Base-by-base conservation (phyloP, 2,113 vertebrate genomes). In the Tympanuchus pallidicinctus region DNA sequence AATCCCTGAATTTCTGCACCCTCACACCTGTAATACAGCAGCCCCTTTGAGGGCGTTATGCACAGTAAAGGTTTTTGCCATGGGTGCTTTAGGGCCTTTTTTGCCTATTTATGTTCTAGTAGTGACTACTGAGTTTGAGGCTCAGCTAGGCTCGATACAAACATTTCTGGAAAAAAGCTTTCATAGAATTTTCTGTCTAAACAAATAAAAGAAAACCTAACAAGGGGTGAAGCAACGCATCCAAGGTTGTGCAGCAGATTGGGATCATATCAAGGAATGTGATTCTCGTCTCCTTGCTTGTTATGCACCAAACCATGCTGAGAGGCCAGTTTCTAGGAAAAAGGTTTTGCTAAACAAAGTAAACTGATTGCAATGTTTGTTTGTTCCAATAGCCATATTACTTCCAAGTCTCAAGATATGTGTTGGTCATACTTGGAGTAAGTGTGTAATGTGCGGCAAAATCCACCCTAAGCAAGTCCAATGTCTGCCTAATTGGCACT, bases 341-440 rank as follows among this genome's bases (percentile, higher is more conserved):
- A 83, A 61, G 47, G 40, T 38, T 69, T 80, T 82, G 57, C 57
- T 81, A n/a, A 86, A 52, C 83, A 27, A 36, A 91, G 52, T 64
- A 64, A 82, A 77, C 30, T 63, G 64, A 34, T 45, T 81, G 76
- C 73, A 83, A 1, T 22, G 40, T 64, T 69, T 88, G 57, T 77
- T 92, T 91, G 54, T 65, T 81, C 82, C 82, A 88, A 90, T 82
- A 4, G 27, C 19, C 0, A 0, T 64, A 19, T 74, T 77, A 74
- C 77, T 92, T 89, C 82, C 82, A 91, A 86, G 57, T 92, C 32
- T 81, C 5, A 11, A 65, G 88, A 40, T 77, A 61, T 45, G 25
- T 57, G 76, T 61, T 86, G 94, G 76, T 91, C 91, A 88, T 90
- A 83, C 56, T 91, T 83, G 89, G 89, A 92, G 60, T 74, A 52